A percentile compares a stretch with the other conserved stretches of the same genome.
Evolutionary conservation across 1,140 invertebrate genomes (phyloP).

Genomic region (Mylabris phalerata): DNA sequence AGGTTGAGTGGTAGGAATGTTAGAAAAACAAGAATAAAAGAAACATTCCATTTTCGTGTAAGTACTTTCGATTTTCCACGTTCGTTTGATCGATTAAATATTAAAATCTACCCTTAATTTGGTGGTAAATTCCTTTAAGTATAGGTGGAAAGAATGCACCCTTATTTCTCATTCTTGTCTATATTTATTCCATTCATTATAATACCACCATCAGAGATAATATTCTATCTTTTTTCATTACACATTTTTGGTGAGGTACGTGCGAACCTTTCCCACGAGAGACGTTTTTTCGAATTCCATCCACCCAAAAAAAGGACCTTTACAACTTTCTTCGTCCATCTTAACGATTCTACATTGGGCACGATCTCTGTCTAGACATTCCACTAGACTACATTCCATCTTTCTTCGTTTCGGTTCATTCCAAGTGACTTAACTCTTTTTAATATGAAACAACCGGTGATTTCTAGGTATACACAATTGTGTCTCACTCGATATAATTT

Average conservation of each 20-base stretch:
- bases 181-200: not conserved
- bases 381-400: conserved; percentile 21
- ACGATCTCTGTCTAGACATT: conserved; percentile 31
- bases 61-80: too few species aligned
- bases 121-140: too few species aligned
- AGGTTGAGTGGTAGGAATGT: not conserved
- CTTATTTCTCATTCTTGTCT: too few species aligned
- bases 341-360: conserved; percentile 1
- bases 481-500: not conserved
- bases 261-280: conserved; percentile 36
- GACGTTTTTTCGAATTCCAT: conserved; percentile 27
- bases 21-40: too few species aligned
- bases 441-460: not conserved
- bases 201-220: conserved; percentile 1
- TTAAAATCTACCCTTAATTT: too few species aligned
- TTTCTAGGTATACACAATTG: not conserved
- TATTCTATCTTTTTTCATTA: not conserved
- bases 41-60: too few species aligned
- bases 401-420: not conserved
- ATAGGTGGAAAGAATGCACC: too few species aligned
- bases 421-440: conserved; percentile 4
- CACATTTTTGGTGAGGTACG: conserved; percentile 1
- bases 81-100: too few species aligned
- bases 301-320: conserved; percentile 16
- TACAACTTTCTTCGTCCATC: conserved; percentile 23